Evolutionary conservation across 2,797 vertebrate genomes (phyloP), one percentile per base, ranked within the genome.

Genomic region (Anolis apletophallus): DNA sequence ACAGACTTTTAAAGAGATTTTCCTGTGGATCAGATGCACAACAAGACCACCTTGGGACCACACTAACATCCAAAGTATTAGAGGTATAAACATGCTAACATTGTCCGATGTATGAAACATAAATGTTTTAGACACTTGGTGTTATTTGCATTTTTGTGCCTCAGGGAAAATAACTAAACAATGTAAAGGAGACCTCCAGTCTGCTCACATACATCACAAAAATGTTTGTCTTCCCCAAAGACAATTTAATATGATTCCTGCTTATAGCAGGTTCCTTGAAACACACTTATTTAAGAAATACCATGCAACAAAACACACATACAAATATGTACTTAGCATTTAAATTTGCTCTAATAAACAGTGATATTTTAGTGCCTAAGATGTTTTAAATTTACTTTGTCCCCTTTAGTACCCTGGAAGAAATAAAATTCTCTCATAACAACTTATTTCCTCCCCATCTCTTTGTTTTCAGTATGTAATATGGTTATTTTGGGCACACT

Each of bases 271-370:
- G 13, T 3, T 74, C 83, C 40, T 88, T 52, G 3, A 79, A 79
- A 2, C 5, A 59, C 64, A n/a, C 26, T 78, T 69, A 54, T 89
- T 91, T 83, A 84, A 86, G n/a, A 36, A 69, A 84, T 88, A 26
- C 23, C 12, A 6, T 50, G 40, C 21, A 64, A 64, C 23, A 11
- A 12, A 64, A 64, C 61, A 64, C 57, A 59, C 61, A 64, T 12
- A 61, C 57, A 59, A 19, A 64, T 29, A 64, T 29, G 61, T 29
- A 29, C 29, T 64, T 29, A 64, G 61, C 26, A 26, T 26, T 64
- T 64, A 29, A 64, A 34, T 69, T 69, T 17, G 16, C 12, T 69
- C n/a, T 32, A 34, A 69, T 23, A 76, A 52, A 54, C 46, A 74
- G 72, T 75, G 26, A n/a, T 75, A 57, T 77, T 46, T 77, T 78